Evolutionary conservation across 2,113 vertebrate genomes (phyloP), one percentile per base, ranked within the genome.

Genomic region (Dromas ardeola): DNA sequence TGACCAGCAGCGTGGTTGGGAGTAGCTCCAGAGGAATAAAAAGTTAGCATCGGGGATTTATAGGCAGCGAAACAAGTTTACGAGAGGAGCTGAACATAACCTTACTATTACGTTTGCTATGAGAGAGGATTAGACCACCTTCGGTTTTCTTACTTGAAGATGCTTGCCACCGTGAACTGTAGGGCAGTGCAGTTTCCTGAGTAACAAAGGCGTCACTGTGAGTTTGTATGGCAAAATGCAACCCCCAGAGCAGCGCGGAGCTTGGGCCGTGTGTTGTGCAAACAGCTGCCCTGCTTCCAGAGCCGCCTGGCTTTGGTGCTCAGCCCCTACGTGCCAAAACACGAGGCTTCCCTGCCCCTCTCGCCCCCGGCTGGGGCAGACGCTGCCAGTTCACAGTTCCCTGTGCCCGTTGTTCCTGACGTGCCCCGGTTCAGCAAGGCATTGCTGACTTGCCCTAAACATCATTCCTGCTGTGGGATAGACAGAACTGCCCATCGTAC

Each of bases 251-350:
- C 36, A 50, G 59, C 1, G 43, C 2, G 5, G 50, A 25, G 19
- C 59, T 55, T 30, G 52, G 38, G 38, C 59, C 65, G 32, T 30
- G 47, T 3, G 7, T 67, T 30, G 21, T 42, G 52, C 36, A n/a
- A 45, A 19, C 17, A 13, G 22, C 12, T 74, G 10, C 25, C 9
- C 23, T 66, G 45, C 40, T 59, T n/a, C 65, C 47, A 26, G 23
- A 23, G 4, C 1, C 1, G 0, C 63, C n/a, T 50, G 65, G 15
- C 11, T 69, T 5, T 61, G 56, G 56, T 15, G 56, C 56, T n/a
- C 34, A 23, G 56, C 56, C 56, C 56, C 56, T n/a, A 8, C 6
- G 8, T 23, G 56, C 56, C 56, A 59, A 9, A 20, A n/a, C 56
- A n/a, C 5, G n/a, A 23, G 34, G 40, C 23, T 67, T 76, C 26